phyloP scores from a whole-genome alignment of 2,888 invertebrate genomes.

The Vandiemenella viatica region DNA sequence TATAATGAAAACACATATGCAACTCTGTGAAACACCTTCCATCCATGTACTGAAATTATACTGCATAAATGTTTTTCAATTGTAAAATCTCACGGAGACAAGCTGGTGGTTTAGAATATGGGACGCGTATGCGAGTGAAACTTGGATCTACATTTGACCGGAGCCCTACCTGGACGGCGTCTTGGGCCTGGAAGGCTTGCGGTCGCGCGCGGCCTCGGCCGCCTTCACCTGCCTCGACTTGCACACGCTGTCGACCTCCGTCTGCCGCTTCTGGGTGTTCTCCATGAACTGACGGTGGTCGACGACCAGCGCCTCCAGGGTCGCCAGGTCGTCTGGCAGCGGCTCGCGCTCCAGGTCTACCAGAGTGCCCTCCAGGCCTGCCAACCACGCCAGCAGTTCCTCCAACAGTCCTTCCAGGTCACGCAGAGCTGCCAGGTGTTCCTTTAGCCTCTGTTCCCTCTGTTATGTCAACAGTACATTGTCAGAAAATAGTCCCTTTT shows the following conservation, averaged over 20 bases:
- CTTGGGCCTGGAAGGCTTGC: slow-evolving; percentile 49
- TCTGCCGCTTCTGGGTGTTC: slow-evolving; percentile 81
- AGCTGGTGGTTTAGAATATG: no score
- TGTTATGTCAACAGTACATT: no score
- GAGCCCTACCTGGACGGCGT: slow-evolving; percentile 41
- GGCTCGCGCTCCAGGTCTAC: slow-evolving; percentile 70
- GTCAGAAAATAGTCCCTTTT: no score
- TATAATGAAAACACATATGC: no score
- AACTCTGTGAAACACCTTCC: no score
- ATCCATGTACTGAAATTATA: no score
- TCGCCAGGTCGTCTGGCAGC: slow-evolving; percentile 75
- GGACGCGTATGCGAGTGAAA: no score
- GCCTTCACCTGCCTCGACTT: slow-evolving; percentile 64
- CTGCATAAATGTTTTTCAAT: neutral
- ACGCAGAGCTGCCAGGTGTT: slow-evolving; percentile 48
- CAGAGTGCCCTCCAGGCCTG: slow-evolving; percentile 72
- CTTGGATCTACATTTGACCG: no score
- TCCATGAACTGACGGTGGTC: slow-evolving; percentile 95
- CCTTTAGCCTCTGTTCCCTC: slow-evolving; percentile 66
- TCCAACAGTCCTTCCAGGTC: slow-evolving; percentile 58
- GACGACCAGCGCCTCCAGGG: slow-evolving; percentile 72
- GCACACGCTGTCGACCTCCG: slow-evolving; percentile 88
- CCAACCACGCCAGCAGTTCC: slow-evolving; percentile 87
- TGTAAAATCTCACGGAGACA: neutral
- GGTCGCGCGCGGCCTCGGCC: slow-evolving; percentile 32